A percentile compares a stretch with the other conserved stretches of the same genome.
Conservation (phyloP, 2,888 invertebrate genomes). For the Pammene fasciana region DNA sequence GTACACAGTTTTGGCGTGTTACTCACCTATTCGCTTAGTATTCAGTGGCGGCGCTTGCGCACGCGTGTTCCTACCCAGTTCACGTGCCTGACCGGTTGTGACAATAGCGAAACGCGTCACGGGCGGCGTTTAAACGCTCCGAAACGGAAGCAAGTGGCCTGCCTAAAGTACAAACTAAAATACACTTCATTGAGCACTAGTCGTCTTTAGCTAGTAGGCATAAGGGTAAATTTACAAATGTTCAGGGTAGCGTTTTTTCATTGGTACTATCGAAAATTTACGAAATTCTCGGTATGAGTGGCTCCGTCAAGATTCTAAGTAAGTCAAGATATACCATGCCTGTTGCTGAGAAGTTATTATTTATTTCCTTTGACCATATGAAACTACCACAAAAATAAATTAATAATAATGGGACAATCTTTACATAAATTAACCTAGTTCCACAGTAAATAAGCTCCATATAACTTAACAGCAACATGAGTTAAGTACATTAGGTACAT, state of each 20-base stretch:
- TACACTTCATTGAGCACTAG: neutral
- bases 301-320: neutral
- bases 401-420: too few species aligned
- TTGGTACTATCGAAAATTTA: conserved; percentile 2
- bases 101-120: conserved; percentile 73
- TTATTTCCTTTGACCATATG: too few species aligned
- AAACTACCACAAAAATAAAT: too few species aligned
- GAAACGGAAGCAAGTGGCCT: conserved; percentile 63
- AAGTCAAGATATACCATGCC: neutral
- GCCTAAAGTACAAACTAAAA: conserved; percentile 27
- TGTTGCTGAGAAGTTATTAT: neutral
- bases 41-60: conserved; percentile 24
- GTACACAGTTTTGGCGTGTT: conserved; percentile 29
- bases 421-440: too few species aligned
- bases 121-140: conserved; percentile 64
- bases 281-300: conserved; percentile 6
- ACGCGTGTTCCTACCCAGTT: conserved; percentile 58
- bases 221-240: conserved; percentile 23
- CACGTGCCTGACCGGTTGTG: conserved; percentile 63
- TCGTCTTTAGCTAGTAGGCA: neutral
- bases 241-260: conserved; percentile 14
- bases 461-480: too few species aligned
- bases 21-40: conserved; percentile 37
- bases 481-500: too few species aligned
- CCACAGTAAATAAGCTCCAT: too few species aligned